These are phyloP conservation scores for Chrysogorgia sp. DNA, from an alignment of 92 coral and sea anemone genomes.

Conservation along the genomic window DNA sequence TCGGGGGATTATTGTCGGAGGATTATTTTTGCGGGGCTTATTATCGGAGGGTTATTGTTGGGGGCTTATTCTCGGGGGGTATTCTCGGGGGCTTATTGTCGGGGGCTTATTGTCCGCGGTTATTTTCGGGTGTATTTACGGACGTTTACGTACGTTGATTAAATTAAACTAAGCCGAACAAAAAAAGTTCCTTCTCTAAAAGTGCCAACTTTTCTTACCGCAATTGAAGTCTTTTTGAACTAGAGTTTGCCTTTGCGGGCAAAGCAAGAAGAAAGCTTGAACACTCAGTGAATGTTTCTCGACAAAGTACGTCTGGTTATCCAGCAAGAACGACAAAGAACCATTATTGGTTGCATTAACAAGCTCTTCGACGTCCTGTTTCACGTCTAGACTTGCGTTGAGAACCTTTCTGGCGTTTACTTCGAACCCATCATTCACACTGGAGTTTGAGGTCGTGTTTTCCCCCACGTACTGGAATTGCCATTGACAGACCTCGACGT, in stretches of 20 bases:
- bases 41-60: too few species aligned
- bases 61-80: too few species aligned
- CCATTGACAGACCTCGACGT: constrained; percentile 36
- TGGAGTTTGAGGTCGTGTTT: constrained; percentile 47
- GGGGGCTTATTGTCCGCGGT: too few species aligned
- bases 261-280: constrained; percentile 40
- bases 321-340: too few species aligned
- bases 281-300: constrained; percentile 37
- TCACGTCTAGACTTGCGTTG: constrained; percentile 49
- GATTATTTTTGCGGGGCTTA: too few species aligned
- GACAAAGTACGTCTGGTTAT: constrained; percentile 12
- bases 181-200: too few species aligned
- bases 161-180: too few species aligned
- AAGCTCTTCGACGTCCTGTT: constrained; percentile 41
- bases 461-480: constrained; percentile 51
- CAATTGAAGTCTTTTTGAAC: constrained; percentile 54
- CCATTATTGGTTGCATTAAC: constrained; percentile 41
- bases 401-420: constrained; percentile 57
- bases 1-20: too few species aligned
- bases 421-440: constrained; percentile 35
- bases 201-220: constrained; percentile 60
- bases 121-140: too few species aligned
- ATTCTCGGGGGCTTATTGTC: too few species aligned
- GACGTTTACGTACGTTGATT: too few species aligned
- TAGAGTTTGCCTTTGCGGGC: constrained; percentile 54